Conservation (phyloP, 2,888 invertebrate genomes). For the Desoria tigrina region DNA sequence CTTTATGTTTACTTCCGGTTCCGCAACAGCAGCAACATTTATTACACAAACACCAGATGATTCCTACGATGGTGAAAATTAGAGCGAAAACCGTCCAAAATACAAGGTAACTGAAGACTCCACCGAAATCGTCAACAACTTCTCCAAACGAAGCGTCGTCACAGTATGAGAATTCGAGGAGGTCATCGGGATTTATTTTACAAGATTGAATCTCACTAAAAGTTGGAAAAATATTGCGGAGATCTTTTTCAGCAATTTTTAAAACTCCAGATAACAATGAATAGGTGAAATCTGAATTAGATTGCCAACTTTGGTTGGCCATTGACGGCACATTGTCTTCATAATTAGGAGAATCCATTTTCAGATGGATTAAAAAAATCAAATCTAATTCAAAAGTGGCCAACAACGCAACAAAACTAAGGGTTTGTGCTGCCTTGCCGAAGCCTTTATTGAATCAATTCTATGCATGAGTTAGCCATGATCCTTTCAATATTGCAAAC, state of each 20-base stretch:
- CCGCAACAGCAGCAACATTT: slow-evolving; percentile 4
- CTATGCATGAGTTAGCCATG: too few species aligned
- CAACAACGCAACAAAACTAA: too few species aligned
- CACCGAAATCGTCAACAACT: neutral
- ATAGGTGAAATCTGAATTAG: neutral
- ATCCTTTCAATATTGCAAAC: too few species aligned
- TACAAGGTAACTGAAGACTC: neutral
- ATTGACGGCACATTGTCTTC: neutral
- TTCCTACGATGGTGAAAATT: slow-evolving; percentile 5
- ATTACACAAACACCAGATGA: slow-evolving; percentile 4
- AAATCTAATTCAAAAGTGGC: too few species aligned
- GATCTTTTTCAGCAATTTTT: neutral
- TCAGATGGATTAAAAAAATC: too few species aligned
- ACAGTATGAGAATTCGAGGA: neutral
- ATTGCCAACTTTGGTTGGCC: neutral
- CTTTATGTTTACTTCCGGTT: neutral
- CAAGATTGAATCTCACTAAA: neutral
- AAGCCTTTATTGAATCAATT: too few species aligned
- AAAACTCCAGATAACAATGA: neutral
- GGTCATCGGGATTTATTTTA: neutral
- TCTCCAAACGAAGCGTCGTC: neutral
- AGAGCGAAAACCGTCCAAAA: neutral
- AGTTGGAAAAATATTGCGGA: neutral
- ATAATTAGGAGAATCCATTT: slow-evolving; percentile 3
- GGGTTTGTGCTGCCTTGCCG: too few species aligned